These are phyloP conservation scores for Drosophila kanekoi DNA, from an alignment of 2,888 invertebrate species.

Conservation along the genomic window DNA sequence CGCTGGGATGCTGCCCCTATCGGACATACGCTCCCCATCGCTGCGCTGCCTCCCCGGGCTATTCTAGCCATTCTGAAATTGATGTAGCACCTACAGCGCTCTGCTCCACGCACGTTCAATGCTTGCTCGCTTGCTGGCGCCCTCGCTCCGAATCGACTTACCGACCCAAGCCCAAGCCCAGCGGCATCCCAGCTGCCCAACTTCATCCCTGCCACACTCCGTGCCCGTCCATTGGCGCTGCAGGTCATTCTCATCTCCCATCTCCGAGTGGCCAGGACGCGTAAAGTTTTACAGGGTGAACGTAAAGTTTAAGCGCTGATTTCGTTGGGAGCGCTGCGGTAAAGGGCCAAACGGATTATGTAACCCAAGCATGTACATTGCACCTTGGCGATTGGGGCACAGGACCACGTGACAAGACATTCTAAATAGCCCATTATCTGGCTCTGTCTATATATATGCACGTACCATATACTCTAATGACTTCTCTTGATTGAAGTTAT, in stretches of 20 bases:
- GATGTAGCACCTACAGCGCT: constrained; percentile 76
- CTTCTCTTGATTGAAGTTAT: constrained; percentile 1
- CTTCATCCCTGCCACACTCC: neutral
- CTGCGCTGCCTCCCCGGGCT: constrained; percentile 30
- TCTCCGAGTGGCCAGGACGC: constrained; percentile 49
- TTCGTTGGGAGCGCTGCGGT: constrained; percentile 28
- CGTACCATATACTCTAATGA: neutral
- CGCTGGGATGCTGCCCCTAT: constrained; percentile 47
- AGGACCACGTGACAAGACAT: constrained; percentile 28
- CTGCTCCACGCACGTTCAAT: constrained; percentile 67
- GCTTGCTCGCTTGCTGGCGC: constrained; percentile 35
- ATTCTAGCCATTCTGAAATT: constrained; percentile 69
- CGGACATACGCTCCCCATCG: constrained; percentile 30
- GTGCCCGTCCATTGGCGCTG: constrained; percentile 28
- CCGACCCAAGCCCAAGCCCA: constrained; percentile 4
- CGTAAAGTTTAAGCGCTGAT: constrained; percentile 76
- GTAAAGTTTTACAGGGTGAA: constrained; percentile 73
- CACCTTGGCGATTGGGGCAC: constrained; percentile 19
- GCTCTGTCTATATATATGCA: neutral
- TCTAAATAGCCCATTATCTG: constrained; percentile 19
- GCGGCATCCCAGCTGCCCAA: neutral
- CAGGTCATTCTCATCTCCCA: constrained; percentile 62
- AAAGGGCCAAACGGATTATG: constrained; percentile 43
- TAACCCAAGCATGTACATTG: constrained; percentile 50
- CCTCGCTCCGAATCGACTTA: constrained; percentile 43